phyloP scores from a whole-genome alignment of 2,113 vertebrate genomes.

The Microtus richardsoni region DNA sequence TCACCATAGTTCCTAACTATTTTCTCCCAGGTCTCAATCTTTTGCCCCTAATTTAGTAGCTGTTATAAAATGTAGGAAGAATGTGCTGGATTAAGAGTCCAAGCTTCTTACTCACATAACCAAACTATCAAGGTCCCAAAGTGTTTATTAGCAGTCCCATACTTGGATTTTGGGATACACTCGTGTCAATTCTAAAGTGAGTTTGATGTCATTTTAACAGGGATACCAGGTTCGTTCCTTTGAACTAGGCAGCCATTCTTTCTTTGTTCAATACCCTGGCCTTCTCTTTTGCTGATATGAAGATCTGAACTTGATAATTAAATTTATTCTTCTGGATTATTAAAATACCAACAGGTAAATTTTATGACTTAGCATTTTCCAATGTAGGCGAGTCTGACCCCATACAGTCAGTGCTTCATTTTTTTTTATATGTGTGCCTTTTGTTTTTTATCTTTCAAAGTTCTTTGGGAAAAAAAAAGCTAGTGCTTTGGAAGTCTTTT shows the following conservation, averaged over 20 bases:
- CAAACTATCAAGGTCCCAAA: background rate
- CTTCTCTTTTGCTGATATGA: background rate
- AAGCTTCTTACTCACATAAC: background rate
- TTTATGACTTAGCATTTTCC: background rate
- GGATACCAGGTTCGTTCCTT: background rate
- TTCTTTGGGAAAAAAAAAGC: background rate
- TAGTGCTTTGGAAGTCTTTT: background rate
- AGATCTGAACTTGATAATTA: background rate
- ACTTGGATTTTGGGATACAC: background rate
- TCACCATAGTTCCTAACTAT: background rate
- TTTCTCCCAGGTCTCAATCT: background rate
- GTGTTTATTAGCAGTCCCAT: accelerated
- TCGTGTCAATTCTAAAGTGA: background rate
- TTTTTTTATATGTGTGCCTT: background rate
- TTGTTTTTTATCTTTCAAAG: background rate
- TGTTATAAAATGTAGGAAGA: accelerated
- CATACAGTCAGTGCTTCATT: accelerated
- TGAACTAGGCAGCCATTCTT: background rate
- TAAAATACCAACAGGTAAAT: background rate
- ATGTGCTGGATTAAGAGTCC: background rate
- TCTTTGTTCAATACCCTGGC: background rate
- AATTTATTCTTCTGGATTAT: background rate
- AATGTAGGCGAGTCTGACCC: accelerated
- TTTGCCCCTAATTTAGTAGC: accelerated
- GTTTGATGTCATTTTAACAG: background rate